Evolutionary conservation across 2,113 vertebrate genomes (phyloP), one percentile per base, ranked within the genome.

Genomic region (Malurus alboscapulatus): DNA sequence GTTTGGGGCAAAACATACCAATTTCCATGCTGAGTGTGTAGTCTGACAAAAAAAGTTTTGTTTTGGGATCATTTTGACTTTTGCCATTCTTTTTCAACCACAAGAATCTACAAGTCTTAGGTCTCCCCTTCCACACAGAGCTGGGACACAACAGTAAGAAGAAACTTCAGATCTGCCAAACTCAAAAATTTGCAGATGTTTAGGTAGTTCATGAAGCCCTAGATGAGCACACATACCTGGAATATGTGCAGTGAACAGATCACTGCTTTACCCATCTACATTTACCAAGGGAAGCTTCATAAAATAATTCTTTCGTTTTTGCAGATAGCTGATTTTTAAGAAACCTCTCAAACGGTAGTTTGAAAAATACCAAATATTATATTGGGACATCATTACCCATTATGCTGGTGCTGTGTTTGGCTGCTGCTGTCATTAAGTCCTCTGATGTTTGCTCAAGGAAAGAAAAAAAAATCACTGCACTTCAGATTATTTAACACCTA

Each of bases 401-500:
- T 48, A 62, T 0, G 0, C 44, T 4, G 1, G 7, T 20, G 59
- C 22, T 57, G 44, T 63, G 38, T 62, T 94, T 93, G 77, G 21
- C 48, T 62, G 61, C 69, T 69, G 67, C 32, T 66, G 44, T 67
- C 88, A 84, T 84, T 59, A 86, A 88, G 72, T 55, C 13, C 40
- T 88, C 30, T 1, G 3, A 66, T 73, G 72, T 80, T 86, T 80
- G 34, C 5, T 1, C 54, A 88, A 94, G 57, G 47, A 14, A 68
- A 67, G 9, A 36, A 36, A 36, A 84, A 55, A 77, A 77, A 83
- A 67, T 55, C 79, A 42, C 65, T 61, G 63, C 88, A 65, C 59
- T 95, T 91, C 75, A 71, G 72, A 59, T 86, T 94, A 71, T 90
- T 94, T 86, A 95, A 92, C 78, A 86, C 53, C 53, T 83, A 84